These are phyloP conservation scores for Sprattus sprattus DNA, from an alignment of 2,113 vertebrate genomes.

Conservation along the genomic window DNA sequence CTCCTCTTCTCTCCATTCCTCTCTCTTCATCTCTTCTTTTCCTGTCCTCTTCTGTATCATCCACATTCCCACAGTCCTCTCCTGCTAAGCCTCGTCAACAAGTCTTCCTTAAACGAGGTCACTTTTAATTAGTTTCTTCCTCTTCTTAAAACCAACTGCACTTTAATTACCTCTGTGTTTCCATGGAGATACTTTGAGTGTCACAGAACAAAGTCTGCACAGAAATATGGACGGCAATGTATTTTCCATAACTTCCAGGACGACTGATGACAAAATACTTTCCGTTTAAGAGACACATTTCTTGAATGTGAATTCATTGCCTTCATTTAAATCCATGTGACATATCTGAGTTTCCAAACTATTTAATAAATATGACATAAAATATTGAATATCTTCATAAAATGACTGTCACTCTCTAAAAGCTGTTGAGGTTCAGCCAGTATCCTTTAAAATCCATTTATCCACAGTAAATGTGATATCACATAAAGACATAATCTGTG, in stretches of 20 bases:
- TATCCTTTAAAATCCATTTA: not conserved
- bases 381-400: not conserved
- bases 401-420: not conserved
- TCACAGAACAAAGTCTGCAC: not conserved
- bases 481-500: no score
- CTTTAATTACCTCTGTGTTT: not conserved
- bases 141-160: not conserved
- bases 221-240: not conserved
- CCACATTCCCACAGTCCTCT: not conserved
- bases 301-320: not conserved
- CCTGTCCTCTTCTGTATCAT: not conserved
- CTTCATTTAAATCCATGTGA: no score
- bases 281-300: not conserved
- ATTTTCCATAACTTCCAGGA: not conserved
- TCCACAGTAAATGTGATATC: not conserved
- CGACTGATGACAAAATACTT: not conserved
- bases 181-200: not conserved
- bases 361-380: not conserved
- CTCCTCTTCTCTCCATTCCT: no score
- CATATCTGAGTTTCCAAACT: not conserved
- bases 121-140: not conserved
- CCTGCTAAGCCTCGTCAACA: not conserved
- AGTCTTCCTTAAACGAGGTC: constrained; percentile 1
- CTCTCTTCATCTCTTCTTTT: not conserved
- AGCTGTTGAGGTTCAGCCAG: not conserved